A percentile compares a stretch with the other conserved stretches of the same genome.
phyloP scores from a whole-genome alignment of 2,113 vertebrate species.

The Zosterops pallidus region DNA sequence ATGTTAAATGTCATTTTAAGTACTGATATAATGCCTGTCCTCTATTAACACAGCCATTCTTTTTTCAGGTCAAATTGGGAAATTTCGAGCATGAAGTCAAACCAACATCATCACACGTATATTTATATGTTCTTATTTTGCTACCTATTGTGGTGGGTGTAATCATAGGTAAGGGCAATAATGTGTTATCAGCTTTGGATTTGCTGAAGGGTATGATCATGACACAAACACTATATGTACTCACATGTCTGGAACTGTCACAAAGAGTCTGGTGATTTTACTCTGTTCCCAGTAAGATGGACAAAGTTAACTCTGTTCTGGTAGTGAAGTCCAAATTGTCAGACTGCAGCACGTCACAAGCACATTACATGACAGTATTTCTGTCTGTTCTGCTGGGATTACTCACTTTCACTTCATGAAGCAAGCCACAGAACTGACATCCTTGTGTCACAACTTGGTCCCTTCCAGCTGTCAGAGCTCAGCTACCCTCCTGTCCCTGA shows the following conservation, averaged over 20 bases:
- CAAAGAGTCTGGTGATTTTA: background rate
- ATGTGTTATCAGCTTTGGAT: background rate
- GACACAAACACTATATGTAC: background rate
- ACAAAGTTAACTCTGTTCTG: background rate
- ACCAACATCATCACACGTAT: slow-evolving; percentile 51
- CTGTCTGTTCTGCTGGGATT: background rate
- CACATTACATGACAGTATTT: background rate
- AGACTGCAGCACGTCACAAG: background rate
- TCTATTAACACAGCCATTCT: background rate
- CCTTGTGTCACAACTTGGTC: background rate
- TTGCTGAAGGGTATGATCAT: background rate
- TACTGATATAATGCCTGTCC: background rate
- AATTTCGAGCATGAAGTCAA: slow-evolving; percentile 40
- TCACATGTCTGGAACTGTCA: background rate
- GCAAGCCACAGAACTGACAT: background rate
- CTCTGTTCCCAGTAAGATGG: background rate
- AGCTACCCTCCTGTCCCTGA: background rate
- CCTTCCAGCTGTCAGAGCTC: background rate
- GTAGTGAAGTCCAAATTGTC: background rate
- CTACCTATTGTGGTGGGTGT: slow-evolving; percentile 76
- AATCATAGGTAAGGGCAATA: slow-evolving; percentile 77
- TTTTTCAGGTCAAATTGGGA: slow-evolving; percentile 83
- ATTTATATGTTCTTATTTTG: slow-evolving; percentile 71
- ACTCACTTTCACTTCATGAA: background rate
- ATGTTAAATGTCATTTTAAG: background rate